Percentiles rank a stretch among this genome's conserved stretches.
Conservation (phyloP, 2,888 invertebrate species). For the Leptinotarsa tumamoca region DNA sequence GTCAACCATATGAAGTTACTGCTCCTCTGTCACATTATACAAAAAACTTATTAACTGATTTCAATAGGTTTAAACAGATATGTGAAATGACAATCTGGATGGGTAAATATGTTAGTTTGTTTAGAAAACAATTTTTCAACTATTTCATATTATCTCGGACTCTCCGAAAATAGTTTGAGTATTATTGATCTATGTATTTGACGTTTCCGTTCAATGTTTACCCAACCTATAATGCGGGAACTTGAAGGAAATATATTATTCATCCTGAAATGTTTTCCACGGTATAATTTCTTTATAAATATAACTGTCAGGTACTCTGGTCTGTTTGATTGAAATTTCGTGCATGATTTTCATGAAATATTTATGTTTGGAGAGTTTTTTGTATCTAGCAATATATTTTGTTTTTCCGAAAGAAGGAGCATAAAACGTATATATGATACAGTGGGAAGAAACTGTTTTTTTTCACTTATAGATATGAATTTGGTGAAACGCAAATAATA, state of each 20-base stretch:
- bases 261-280: background rate
- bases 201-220: background rate
- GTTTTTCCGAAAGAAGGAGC: too few species aligned
- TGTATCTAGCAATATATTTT: background rate
- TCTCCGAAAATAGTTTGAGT: background rate
- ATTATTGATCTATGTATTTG: background rate
- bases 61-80: too few species aligned
- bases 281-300: background rate
- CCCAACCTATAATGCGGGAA: background rate
- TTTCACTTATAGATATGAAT: too few species aligned
- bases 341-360: background rate
- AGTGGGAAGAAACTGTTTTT: too few species aligned
- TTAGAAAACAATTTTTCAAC: background rate
- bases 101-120: background rate
- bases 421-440: too few species aligned
- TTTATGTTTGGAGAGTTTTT: background rate
- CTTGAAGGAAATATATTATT: conserved; percentile 13
- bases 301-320: background rate
- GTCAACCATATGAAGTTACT: too few species aligned
- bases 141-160: background rate
- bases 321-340: conserved; percentile 11
- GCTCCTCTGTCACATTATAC: too few species aligned
- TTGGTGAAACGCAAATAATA: too few species aligned
- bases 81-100: too few species aligned
- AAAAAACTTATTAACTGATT: too few species aligned